Evolutionary conservation across 2,797 vertebrate genomes (phyloP), one percentile per base, ranked within the genome.

Genomic region (Prionace glauca): DNA sequence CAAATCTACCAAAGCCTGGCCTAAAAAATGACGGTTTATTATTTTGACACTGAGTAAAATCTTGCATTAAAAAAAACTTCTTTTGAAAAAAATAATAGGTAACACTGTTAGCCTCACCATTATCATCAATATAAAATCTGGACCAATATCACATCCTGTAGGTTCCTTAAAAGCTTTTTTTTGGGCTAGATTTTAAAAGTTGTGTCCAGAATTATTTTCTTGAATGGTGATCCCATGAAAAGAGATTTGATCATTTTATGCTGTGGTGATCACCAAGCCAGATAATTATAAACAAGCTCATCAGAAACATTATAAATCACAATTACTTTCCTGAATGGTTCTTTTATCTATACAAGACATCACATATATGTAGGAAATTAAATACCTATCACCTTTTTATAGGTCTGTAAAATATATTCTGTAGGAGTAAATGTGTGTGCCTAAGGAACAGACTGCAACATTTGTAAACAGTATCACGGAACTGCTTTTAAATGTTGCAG

Each of bases 401-500:
- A 65, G 65, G 65, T 29, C 22, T 92, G n/a, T 92, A 92, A 92
- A 67, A 32, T 62, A 91, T 65, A 91, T 91, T 62, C 88, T 41
- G 41, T n/a, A 50, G 62, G 36, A 69, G 90, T 69, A 69, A 92
- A 69, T 92, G n/a, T 65, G 32, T 65, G 29, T 92, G 65, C 65
- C 62, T 67, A 20, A 62, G 29, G 60, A 91, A 65, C 88, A 91
- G 88, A 91, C 88, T 91, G 90, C 62, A 92, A 69, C 65, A 92
- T 92, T 92, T 92, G 90, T 22, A 92, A 92, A 92, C 62, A 92
- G n/a, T 92, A 36, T 69, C 16, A 65, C 60, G 60, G 88, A 91
- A 91, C 88, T 92, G 90, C 90, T 92, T 92, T 92, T 69, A 92
- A 92, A 92, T 69, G 90, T 41, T 92, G 29, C 90, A 69, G 62